Percentiles rank a stretch among this genome's conserved stretches.
Evolutionary conservation across 2,113 vertebrate species (phyloP).

Genomic region (Balaeniceps rex): DNA sequence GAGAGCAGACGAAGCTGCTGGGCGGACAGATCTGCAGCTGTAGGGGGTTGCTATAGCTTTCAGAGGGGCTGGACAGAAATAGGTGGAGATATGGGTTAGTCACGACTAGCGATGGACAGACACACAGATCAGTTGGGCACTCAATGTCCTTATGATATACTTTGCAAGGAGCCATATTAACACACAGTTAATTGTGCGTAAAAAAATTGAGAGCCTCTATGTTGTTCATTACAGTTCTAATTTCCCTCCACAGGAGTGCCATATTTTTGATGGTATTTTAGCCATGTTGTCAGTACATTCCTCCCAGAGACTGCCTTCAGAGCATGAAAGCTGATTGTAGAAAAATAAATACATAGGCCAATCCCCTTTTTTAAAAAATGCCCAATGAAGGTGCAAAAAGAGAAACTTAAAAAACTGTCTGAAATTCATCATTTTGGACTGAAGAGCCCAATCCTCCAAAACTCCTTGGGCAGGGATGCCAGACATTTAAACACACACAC

Average conservation of each 20-base stretch:
- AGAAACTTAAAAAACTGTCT: background rate
- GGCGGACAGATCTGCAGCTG: background rate
- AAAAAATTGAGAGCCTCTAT: background rate
- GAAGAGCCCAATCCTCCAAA: background rate
- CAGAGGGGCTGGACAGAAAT: background rate
- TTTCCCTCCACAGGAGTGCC: background rate
- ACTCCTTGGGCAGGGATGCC: too few species aligned
- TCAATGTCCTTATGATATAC: background rate
- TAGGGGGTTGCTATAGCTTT: background rate
- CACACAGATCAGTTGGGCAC: background rate
- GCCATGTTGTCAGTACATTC: background rate
- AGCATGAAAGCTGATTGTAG: background rate
- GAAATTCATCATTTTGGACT: background rate
- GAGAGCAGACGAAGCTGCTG: background rate
- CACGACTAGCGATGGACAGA: background rate
- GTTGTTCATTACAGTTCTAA: background rate
- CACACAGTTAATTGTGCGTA: background rate
- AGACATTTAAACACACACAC: background rate
- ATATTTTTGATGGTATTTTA: background rate
- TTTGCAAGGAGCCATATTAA: background rate
- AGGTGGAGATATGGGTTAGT: background rate
- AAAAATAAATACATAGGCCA: background rate
- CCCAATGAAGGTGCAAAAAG: background rate
- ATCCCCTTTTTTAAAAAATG: rapidly evolving
- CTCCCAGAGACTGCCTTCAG: background rate